Evolutionary conservation across 2,113 vertebrate genomes (phyloP).

Genomic region (Baryphthengus martii): DNA sequence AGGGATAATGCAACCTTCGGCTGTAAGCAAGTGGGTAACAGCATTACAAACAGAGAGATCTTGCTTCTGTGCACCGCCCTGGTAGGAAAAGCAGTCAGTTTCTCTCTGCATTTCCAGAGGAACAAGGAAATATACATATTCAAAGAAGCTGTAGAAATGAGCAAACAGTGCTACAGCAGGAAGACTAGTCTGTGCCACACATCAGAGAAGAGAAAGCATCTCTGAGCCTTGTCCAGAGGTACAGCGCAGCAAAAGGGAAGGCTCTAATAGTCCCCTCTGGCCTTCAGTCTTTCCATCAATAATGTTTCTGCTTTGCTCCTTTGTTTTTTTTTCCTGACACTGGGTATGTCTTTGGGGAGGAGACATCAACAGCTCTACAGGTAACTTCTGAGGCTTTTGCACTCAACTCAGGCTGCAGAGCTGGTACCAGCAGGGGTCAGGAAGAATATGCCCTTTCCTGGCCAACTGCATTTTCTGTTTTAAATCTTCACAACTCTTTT

Average conservation of each 20-base stretch:
- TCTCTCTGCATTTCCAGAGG: not conserved
- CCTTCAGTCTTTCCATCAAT: not conserved
- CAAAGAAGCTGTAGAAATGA: not conserved
- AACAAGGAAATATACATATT: not conserved
- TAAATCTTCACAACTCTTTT: not conserved
- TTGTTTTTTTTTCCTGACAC: not conserved
- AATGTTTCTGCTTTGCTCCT: not conserved
- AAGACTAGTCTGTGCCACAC: not conserved
- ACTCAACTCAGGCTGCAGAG: not conserved
- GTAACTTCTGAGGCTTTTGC: not conserved
- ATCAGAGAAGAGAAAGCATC: not conserved
- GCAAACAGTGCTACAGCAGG: not conserved
- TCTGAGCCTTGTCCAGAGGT: not conserved
- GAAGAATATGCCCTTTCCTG: not conserved
- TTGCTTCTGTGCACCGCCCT: not conserved
- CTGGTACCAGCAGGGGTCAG: not conserved
- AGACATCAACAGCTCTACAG: not conserved
- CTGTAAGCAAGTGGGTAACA: not conserved
- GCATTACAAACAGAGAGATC: not conserved
- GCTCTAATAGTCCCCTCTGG: not conserved
- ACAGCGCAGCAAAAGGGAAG: fast-evolving
- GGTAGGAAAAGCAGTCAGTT: not conserved
- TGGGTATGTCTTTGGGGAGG: not conserved
- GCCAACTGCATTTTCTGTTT: not conserved
- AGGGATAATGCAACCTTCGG: not conserved